Percentiles rank a stretch among this genome's conserved stretches.
These are phyloP conservation scores for Florisuga fusca DNA, from an alignment of 2,797 vertebrate genomes.

Conservation along the genomic window DNA sequence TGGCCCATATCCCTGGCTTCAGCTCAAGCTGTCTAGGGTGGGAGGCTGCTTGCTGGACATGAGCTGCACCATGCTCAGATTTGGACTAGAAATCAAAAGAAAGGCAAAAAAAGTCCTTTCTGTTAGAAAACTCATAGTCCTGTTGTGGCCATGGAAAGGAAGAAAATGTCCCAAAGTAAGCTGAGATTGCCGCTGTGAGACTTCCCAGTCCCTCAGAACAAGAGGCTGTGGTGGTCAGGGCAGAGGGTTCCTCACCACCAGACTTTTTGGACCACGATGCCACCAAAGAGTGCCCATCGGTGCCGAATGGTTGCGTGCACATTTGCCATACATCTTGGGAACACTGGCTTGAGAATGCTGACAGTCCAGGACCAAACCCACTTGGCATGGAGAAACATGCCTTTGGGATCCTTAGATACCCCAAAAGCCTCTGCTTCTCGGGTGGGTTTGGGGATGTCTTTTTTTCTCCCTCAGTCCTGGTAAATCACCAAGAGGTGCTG, in stretches of 20 bases:
- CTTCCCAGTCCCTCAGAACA: neutral
- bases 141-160: neutral
- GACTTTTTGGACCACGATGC: neutral
- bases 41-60: neutral
- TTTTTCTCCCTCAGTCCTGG: neutral
- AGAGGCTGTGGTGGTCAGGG: neutral
- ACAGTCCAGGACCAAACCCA: neutral
- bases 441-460: neutral
- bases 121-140: neutral
- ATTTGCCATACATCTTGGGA: neutral
- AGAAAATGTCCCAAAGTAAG: neutral
- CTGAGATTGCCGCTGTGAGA: neutral
- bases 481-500: neutral
- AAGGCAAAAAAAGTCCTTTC: neutral
- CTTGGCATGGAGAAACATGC: rapidly evolving
- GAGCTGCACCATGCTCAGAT: neutral
- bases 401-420: neutral
- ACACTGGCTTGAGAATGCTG: neutral
- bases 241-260: neutral
- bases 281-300: rapidly evolving
- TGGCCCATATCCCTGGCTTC: rapidly evolving
- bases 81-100: neutral
- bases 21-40: neutral
- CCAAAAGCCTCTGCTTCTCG: neutral
- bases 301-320: rapidly evolving